Conservation (phyloP, 2,888 invertebrate species). For the Meiosimyza platycephala region DNA sequence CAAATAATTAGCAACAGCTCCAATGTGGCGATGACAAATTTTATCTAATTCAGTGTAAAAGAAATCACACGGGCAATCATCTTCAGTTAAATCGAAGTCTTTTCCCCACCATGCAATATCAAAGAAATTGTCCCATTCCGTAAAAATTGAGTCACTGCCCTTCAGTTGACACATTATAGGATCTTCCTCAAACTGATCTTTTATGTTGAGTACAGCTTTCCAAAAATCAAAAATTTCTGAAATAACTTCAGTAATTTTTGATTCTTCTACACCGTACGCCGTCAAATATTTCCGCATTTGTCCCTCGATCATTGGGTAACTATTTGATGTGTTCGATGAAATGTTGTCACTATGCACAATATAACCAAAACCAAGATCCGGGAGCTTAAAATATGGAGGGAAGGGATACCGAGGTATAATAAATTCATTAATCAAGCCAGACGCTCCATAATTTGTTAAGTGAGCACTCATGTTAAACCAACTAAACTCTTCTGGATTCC, state of each 20-base stretch:
- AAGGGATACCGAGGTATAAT: conserved; percentile 54
- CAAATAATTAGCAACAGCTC: conserved; percentile 61
- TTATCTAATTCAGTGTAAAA: conserved; percentile 54
- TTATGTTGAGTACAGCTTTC: conserved; percentile 48
- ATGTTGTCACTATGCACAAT: conserved; percentile 60
- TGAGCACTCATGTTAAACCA: conserved; percentile 65
- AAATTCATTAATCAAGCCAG: conserved; percentile 51
- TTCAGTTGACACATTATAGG: conserved; percentile 41
- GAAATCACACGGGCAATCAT: conserved; percentile 50
- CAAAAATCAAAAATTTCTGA: conserved; percentile 56
- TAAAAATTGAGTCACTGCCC: conserved; percentile 6
- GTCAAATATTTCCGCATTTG: conserved; percentile 56
- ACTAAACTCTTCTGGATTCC: conserved; percentile 55
- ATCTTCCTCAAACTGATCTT: conserved; percentile 49
- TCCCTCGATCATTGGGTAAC: conserved; percentile 54
- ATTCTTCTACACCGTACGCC: conserved; percentile 51
- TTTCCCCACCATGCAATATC: conserved; percentile 57
- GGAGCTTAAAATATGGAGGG: conserved; percentile 56
- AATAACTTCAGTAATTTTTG: conserved; percentile 48
- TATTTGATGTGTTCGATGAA: conserved; percentile 53
- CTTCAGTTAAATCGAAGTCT: conserved; percentile 32
- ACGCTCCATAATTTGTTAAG: conserved; percentile 55
- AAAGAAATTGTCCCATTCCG: conserved; percentile 53
- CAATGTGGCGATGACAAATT: conserved; percentile 50
- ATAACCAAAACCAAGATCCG: conserved; percentile 60